Base-by-base conservation (phyloP, 2,113 vertebrate genomes). In the Macheiramphus alcinus region DNA sequence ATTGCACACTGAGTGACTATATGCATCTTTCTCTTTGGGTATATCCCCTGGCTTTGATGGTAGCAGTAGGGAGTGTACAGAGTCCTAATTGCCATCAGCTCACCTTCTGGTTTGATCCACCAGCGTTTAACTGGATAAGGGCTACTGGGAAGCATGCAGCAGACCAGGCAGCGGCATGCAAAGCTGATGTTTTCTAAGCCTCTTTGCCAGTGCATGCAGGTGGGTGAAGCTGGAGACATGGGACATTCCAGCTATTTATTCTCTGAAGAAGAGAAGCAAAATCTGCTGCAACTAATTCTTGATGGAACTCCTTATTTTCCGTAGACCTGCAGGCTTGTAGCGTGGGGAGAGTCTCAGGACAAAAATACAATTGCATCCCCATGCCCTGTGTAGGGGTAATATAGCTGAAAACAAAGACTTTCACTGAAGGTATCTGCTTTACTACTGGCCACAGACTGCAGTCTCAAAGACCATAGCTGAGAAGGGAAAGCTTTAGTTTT, bases 381-480 rank as follows among this genome's bases (percentile, higher is more conserved):
- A 7, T 36, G 50, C 4, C 26, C 15, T 42, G 2, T 0, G 0
- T 1, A 21, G 17, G 15, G 10, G 5, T 38, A 50, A 63, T 11
- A 63, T 3, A 18, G 7, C 15, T 87, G 55, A 50, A 90, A 86
- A 42, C 1, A 55, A 78, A n/a, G n/a, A 29, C 13, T 61, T 59
- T 10, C 8, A 15, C 13, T 61, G 79, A 70, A 52, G 29, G 23
- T 13, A 65, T 32, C 14, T 16, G 2, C 75, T 80, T 53, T 65
- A 45, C 18, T 36, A 9, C 31, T 31, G 36, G 5, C 36, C 36
- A 73, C 27, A 48, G 19, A 61, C 6, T 25, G 6, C 26, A 47
- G 18, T 27, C 31, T 56, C 72, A 76, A 47, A 38, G 21, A 26
- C 29, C 15, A 40, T 6, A 56, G 21, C 18, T 1, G 2, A 67